These are phyloP conservation scores for Eonycteris spelaea DNA, from an alignment of 2,113 vertebrate genomes.

Conservation along the genomic window DNA sequence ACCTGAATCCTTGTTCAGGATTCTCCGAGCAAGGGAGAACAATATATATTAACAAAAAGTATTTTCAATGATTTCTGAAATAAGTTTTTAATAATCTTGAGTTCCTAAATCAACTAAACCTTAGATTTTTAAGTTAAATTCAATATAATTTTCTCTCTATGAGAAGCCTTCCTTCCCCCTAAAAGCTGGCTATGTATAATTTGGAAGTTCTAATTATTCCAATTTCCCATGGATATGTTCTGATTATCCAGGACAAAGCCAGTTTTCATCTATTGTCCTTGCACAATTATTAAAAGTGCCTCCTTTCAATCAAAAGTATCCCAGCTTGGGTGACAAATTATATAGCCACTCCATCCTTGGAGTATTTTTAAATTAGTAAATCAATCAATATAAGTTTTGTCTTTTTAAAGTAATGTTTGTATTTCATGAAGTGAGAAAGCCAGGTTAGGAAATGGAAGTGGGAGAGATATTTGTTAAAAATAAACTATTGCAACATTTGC, in stretches of 20 bases:
- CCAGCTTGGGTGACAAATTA: not conserved
- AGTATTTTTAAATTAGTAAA: not conserved
- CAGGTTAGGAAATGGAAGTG: constrained; percentile 15
- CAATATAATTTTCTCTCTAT: not conserved
- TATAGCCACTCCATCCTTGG: not conserved
- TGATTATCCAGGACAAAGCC: not conserved
- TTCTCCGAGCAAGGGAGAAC: not conserved
- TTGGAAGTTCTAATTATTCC: not conserved
- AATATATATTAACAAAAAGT: not conserved
- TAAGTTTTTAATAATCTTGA: not conserved
- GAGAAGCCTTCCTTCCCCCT: not conserved
- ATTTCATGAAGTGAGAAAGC: constrained; percentile 19
- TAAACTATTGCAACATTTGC: constrained; percentile 41
- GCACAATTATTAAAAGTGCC: not conserved
- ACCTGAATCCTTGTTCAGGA: not conserved
- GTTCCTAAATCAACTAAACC: not conserved
- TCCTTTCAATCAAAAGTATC: not conserved
- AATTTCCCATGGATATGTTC: not conserved
- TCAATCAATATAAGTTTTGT: constrained; percentile 13
- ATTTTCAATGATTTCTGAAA: not conserved
- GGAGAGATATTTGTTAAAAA: constrained; percentile 52
- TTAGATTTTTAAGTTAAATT: constrained; percentile 14
- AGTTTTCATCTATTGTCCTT: not conserved
- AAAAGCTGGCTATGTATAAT: not conserved
- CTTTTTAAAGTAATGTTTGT: constrained; percentile 3